A percentile compares a stretch with the other conserved stretches of the same genome.
phyloP scores from a whole-genome alignment of 1,140 invertebrate genomes.

The Panulirus ornatus region DNA sequence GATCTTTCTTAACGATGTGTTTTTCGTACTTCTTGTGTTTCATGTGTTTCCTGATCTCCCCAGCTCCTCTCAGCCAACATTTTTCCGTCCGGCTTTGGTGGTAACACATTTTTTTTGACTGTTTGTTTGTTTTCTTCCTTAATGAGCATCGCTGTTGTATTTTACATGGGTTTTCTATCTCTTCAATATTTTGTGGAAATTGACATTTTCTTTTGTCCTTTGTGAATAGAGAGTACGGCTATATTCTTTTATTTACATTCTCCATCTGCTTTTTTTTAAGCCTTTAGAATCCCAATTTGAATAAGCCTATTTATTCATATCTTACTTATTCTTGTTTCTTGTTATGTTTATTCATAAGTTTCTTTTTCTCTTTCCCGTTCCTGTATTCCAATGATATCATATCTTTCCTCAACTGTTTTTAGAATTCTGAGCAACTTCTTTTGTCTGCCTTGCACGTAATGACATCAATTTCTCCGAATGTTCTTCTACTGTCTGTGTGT shows the following conservation, averaged over 20 bases:
- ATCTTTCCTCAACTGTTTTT: background rate
- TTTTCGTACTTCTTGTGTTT: no score
- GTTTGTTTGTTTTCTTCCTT: background rate
- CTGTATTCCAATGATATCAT: background rate
- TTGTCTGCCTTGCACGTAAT: background rate
- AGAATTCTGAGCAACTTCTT: background rate
- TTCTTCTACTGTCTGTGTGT: background rate
- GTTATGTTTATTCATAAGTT: background rate
- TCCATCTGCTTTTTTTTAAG: background rate
- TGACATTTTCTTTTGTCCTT: no score
- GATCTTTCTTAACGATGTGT: no score
- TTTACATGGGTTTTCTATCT: background rate
- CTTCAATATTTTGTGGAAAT: background rate
- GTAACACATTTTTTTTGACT: no score
- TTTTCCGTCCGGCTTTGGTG: background rate
- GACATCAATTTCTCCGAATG: background rate
- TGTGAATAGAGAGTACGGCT: no score
- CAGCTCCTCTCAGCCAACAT: background rate
- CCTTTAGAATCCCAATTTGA: background rate
- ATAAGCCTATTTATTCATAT: no score
- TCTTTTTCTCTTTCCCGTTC: constrained; percentile 9
- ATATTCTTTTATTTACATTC: background rate
- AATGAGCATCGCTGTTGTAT: background rate
- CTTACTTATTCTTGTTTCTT: no score
- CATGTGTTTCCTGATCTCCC: no score